Evolutionary conservation across 2,797 vertebrate genomes (phyloP).

Genomic region (Percopsis omiscomaycus): DNA sequence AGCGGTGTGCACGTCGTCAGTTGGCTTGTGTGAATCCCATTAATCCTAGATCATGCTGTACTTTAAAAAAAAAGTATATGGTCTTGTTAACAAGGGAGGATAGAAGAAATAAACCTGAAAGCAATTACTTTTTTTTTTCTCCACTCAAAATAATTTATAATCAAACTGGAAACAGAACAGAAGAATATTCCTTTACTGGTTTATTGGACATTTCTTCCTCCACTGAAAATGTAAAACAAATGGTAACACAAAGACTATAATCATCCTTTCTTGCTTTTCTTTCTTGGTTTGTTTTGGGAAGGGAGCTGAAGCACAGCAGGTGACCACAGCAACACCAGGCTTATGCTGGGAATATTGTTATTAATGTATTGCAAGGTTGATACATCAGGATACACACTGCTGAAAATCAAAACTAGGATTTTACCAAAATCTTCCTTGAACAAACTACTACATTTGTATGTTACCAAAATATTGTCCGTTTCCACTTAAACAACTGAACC

Average conservation of each 20-base stretch:
- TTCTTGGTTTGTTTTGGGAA: conserved; percentile 1
- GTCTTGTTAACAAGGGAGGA: conserved; percentile 5
- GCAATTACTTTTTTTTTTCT: conserved; percentile 12
- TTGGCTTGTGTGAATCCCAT: conserved; percentile 6
- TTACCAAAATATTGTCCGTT: conserved; percentile 31
- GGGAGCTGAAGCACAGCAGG: background rate
- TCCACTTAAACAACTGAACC: conserved; percentile 43
- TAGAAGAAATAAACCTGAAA: conserved; percentile 48
- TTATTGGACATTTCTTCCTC: conserved; percentile 44
- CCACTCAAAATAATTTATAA: conserved; percentile 43
- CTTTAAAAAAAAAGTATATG: conserved; percentile 12
- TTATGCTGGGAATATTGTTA: conserved; percentile 21
- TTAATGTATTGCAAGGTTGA: conserved; percentile 44
- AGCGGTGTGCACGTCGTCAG: conserved; percentile 26
- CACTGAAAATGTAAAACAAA: conserved; percentile 35
- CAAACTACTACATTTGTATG: conserved; percentile 12
- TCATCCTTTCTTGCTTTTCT: conserved; percentile 21
- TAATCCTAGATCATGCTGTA: conserved; percentile 3
- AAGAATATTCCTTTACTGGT: conserved; percentile 51
- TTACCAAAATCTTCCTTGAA: conserved; percentile 23
- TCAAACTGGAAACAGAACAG: conserved; percentile 49
- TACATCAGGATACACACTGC: conserved; percentile 32
- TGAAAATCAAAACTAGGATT: conserved; percentile 31
- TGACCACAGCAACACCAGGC: conserved; percentile 36
- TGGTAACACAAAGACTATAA: conserved; percentile 40